Percentiles rank a stretch among this genome's conserved stretches.
These are phyloP conservation scores for Physella acuta DNA, from an alignment of 1,140 invertebrate genomes.

Conservation along the genomic window DNA sequence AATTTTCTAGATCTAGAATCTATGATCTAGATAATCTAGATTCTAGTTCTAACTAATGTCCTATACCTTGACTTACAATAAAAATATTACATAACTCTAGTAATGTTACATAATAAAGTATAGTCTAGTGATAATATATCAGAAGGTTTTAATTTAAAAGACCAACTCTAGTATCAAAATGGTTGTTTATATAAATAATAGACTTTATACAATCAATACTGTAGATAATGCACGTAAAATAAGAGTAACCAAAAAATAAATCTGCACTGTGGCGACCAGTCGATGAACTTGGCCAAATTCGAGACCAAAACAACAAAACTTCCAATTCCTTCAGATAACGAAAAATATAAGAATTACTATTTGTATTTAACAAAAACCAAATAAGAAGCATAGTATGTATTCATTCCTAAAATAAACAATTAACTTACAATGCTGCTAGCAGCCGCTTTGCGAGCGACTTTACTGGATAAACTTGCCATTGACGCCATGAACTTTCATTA, in stretches of 20 bases:
- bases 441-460: slow-evolving; percentile 24
- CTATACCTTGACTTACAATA: too few relatives aligned
- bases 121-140: too few relatives aligned
- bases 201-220: too few relatives aligned
- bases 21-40: too few relatives aligned
- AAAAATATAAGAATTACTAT: neutral
- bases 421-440: slow-evolving; percentile 25
- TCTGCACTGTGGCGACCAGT: neutral
- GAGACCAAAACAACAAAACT: neutral
- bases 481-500: slow-evolving; percentile 24
- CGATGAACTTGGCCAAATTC: neutral
- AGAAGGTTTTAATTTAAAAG: too few relatives aligned
- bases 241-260: neutral
- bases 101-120: too few relatives aligned
- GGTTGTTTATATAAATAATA: too few relatives aligned
- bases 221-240: too few relatives aligned
- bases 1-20: too few relatives aligned
- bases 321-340: neutral
- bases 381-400: neutral
- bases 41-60: too few relatives aligned
- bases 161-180: too few relatives aligned
- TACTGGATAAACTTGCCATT: slow-evolving; percentile 22
- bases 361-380: neutral
- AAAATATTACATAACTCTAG: too few relatives aligned
- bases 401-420: neutral